phyloP scores from a whole-genome alignment of 2,113 vertebrate genomes.

The Malurus alboscapulatus region DNA sequence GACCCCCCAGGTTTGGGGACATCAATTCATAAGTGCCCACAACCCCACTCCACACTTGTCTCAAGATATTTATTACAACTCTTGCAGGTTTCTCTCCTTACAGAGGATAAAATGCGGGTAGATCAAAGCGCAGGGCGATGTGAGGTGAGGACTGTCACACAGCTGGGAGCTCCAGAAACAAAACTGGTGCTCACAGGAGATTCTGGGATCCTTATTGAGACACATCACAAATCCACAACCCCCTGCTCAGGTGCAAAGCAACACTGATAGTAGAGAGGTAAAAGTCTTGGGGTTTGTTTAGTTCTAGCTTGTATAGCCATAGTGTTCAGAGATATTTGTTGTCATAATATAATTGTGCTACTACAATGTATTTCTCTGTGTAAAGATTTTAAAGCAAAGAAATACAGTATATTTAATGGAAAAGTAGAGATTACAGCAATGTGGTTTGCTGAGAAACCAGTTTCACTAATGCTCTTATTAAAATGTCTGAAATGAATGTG shows the following conservation, averaged over 20 bases:
- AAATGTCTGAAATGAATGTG: not conserved
- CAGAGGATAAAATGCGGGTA: not conserved
- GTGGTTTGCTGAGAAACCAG: not conserved
- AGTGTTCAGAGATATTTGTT: not conserved
- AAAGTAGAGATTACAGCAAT: not conserved
- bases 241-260: not conserved
- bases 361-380: not conserved
- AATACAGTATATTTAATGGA: not conserved
- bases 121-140: not conserved
- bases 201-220: not conserved
- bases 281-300: not conserved
- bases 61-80: not conserved
- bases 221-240: not conserved
- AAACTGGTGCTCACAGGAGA: not conserved
- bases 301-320: not conserved
- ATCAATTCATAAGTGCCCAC: not conserved
- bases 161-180: not conserved
- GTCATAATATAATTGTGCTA: not conserved
- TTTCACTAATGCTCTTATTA: not conserved
- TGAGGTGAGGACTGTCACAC: not conserved
- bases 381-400: not conserved
- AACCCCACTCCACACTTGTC: not conserved
- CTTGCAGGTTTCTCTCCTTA: not conserved
- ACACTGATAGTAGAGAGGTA: not conserved
- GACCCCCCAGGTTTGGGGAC: not conserved